phyloP scores from a whole-genome alignment of 2,113 vertebrate species.

The Ailurus styani region DNA sequence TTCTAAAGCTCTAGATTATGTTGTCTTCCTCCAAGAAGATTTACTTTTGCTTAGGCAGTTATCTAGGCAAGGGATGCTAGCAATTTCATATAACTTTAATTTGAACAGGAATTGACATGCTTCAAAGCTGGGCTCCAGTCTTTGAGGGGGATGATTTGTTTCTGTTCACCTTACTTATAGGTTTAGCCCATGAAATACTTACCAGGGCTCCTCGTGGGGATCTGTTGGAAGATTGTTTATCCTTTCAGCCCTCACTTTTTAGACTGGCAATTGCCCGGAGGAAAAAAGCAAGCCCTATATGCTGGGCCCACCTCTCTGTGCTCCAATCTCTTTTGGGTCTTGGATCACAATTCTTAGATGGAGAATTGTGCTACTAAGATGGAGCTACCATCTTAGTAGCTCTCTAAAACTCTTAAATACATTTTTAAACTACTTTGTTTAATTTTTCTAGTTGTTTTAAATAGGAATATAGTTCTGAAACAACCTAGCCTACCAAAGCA shows the following conservation, averaged over 20 bases:
- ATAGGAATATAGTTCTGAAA: not conserved
- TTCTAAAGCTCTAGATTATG: not conserved
- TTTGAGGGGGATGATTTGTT: not conserved
- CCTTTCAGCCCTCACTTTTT: not conserved
- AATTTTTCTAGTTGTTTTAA: not conserved
- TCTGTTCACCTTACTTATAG: not conserved
- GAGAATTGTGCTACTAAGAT: too few relatives aligned
- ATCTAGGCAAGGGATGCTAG: not conserved
- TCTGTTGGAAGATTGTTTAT: not conserved
- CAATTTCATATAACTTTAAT: not conserved
- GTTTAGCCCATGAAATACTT: not conserved
- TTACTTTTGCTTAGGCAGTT: not conserved
- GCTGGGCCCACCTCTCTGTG: not conserved
- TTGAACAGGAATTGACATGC: not conserved
- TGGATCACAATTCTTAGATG: not conserved
- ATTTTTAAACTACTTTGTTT: not conserved
- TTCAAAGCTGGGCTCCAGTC: not conserved
- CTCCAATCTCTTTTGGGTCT: not conserved
- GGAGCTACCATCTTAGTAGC: not conserved
- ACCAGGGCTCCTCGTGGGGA: not conserved
- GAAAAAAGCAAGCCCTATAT: not conserved
- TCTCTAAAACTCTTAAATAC: not conserved
- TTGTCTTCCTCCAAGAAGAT: not conserved
- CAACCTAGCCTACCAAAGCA: not conserved
- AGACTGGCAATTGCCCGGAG: not conserved